Base-by-base conservation (phyloP, 1,140 invertebrate genomes). In the Ips nitidus region DNA sequence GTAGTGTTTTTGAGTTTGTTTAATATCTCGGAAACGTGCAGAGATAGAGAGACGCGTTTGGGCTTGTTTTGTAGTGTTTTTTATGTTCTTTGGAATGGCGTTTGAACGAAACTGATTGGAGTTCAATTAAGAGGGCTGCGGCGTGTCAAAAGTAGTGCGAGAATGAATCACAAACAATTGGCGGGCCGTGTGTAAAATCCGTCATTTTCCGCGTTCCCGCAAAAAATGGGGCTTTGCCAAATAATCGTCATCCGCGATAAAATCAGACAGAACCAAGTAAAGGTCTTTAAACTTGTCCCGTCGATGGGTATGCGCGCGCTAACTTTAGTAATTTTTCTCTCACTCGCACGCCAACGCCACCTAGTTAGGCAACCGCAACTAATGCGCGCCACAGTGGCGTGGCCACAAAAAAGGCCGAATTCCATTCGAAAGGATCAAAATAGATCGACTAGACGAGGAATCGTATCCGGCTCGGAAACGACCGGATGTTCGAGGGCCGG, bases 401-500 rank as follows among this genome's bases (percentile, higher is more conserved):
- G 7, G 6, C 3, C 45, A 50, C 45, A 50, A 6, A 3, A 22
- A 22, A 22, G 22, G 22, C 22, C 22, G 22, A 22, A 22, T 22
- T 22, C 22, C 22, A 22, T 22, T 22, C 22, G 22, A 22, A 22
- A 22, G 22, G 22, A 22, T 50, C 22, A 50, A 50, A 50, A 50
- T 50, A 50, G 45, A 50, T 50, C 45, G 45, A 6, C 45, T 50
- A 50, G 45, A 6, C 45, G 22, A 50, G 45, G 45, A 50, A 22
- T 50, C 22, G 45, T 50, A 50, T 50, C 45, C 45, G 45, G 45
- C 45, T 22, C 45, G 45, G 45, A 8, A 22, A 50, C 22, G 45
- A 50, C 45, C 45, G 45, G 45, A 50, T 50, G 45, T 50, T 50
- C 45, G 45, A 50, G 22, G 45, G 22, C 45, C 45, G 45, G 45